Evolutionary conservation across 1,140 invertebrate species (phyloP).

Genomic region (Sinonovacula constricta): DNA sequence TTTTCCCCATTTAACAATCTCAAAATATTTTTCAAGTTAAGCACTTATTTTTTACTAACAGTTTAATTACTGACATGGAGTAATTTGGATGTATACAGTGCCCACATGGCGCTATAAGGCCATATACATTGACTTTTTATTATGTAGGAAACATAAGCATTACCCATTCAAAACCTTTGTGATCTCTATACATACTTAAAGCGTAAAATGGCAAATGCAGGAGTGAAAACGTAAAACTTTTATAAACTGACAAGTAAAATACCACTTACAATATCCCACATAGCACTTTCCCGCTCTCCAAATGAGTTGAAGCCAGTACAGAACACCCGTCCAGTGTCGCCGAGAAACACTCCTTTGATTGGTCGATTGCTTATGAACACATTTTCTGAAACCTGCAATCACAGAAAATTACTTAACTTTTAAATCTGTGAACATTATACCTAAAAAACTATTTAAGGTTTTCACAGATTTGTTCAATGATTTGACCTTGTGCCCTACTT

Average conservation of each 20-base stretch:
- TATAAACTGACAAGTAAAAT: not conserved
- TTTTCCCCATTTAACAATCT: too few species aligned
- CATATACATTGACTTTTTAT: too few species aligned
- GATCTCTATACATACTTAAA: too few species aligned
- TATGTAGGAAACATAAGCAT: too few species aligned
- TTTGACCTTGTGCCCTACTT: not conserved
- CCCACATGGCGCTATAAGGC: too few species aligned
- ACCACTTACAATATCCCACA: conserved; percentile 87
- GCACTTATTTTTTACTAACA: too few species aligned
- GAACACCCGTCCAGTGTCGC: conserved; percentile 86
- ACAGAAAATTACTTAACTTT: not conserved
- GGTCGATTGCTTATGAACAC: conserved; percentile 88
- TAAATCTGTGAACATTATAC: not conserved
- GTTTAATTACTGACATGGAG: too few species aligned
- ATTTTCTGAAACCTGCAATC: conserved; percentile 19
- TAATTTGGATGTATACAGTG: too few species aligned
- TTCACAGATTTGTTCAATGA: not conserved
- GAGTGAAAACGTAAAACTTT: not conserved
- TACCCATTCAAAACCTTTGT: too few species aligned
- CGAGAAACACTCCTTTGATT: conserved; percentile 93
- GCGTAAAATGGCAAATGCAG: too few species aligned
- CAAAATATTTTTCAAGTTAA: too few species aligned
- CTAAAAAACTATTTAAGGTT: not conserved
- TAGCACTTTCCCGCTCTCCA: conserved; percentile 92
- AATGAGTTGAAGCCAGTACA: conserved; percentile 95